Conservation (phyloP, 2,888 invertebrate species). For the Andrena chrysosceles region DNA sequence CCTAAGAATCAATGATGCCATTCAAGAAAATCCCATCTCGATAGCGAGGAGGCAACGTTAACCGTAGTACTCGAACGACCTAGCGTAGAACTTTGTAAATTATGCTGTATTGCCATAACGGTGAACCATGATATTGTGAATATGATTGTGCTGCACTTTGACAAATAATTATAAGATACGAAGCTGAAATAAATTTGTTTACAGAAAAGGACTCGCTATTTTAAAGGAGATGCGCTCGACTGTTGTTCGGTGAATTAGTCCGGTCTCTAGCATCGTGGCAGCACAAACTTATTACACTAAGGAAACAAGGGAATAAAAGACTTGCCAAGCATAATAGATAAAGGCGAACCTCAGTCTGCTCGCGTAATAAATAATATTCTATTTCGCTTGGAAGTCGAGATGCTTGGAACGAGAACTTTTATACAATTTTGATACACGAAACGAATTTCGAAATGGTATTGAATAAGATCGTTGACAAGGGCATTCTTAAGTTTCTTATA, state of each 20-base stretch:
- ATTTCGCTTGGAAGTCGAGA: constrained; percentile 25
- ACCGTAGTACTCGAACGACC: constrained; percentile 29
- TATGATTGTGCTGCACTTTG: constrained; percentile 56
- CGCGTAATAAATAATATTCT: not conserved
- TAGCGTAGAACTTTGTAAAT: constrained; percentile 51
- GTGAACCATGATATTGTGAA: constrained; percentile 32
- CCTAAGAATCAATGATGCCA: constrained; percentile 12
- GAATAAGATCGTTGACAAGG: constrained; percentile 36
- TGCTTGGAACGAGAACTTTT: constrained; percentile 19
- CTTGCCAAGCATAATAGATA: constrained; percentile 25
- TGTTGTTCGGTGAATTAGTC: not conserved
- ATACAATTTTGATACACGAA: constrained; percentile 45
- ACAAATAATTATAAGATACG: constrained; percentile 9
- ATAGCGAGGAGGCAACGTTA: constrained; percentile 14
- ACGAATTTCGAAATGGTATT: constrained; percentile 30
- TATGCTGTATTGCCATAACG: constrained; percentile 38
- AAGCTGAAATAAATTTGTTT: constrained; percentile 28
- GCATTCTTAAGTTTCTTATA: constrained; percentile 37
- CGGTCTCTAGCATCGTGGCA: not conserved
- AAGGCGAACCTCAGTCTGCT: not conserved
- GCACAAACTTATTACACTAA: constrained; percentile 45
- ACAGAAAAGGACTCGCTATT: constrained; percentile 8
- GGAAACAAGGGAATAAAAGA: not conserved
- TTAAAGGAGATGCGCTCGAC: not conserved
- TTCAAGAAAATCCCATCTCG: constrained; percentile 14